Conservation (phyloP, 92 coral and sea anemone genomes). For the Porites divaricata region DNA sequence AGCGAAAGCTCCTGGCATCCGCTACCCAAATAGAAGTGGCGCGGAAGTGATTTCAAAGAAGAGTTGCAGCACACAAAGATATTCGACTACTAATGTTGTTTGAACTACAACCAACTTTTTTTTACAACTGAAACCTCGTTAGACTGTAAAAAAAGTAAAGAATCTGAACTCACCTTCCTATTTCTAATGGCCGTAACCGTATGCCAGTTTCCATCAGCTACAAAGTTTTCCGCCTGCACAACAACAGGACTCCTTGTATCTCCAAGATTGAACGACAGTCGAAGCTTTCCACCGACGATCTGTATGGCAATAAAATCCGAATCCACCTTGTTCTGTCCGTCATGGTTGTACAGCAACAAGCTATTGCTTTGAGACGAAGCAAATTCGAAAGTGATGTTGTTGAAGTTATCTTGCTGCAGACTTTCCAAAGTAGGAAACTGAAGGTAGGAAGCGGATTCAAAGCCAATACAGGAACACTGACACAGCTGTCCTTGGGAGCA, state of each 20-base stretch:
- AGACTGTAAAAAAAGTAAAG: too few relatives aligned
- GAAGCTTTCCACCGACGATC: constrained; percentile 72
- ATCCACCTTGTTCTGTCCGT: constrained; percentile 55
- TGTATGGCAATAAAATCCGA: constrained; percentile 91
- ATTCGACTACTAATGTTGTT: too few relatives aligned
- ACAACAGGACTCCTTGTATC: constrained; percentile 54
- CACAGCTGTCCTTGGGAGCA: constrained; percentile 86
- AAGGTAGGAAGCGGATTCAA: constrained; percentile 81
- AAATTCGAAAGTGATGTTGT: constrained; percentile 84
- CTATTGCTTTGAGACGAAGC: constrained; percentile 76
- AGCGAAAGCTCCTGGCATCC: too few relatives aligned
- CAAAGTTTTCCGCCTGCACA: constrained; percentile 54
- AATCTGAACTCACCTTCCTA: constrained; percentile 64
- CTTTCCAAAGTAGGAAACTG: constrained; percentile 77
- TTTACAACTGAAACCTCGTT: too few relatives aligned
- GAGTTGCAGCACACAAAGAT: too few relatives aligned
- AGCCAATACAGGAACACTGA: constrained; percentile 87
- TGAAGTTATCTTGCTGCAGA: constrained; percentile 60
- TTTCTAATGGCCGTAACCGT: constrained; percentile 77
- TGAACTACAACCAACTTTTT: too few relatives aligned
- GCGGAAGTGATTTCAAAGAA: too few relatives aligned
- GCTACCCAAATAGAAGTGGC: too few relatives aligned
- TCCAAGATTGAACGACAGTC: constrained; percentile 92
- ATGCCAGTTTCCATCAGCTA: constrained; percentile 96
- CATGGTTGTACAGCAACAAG: constrained; percentile 77